A percentile compares a stretch with the other conserved stretches of the same genome.
phyloP scores from a whole-genome alignment of 2,888 invertebrate species.

The Aphodius granarius region DNA sequence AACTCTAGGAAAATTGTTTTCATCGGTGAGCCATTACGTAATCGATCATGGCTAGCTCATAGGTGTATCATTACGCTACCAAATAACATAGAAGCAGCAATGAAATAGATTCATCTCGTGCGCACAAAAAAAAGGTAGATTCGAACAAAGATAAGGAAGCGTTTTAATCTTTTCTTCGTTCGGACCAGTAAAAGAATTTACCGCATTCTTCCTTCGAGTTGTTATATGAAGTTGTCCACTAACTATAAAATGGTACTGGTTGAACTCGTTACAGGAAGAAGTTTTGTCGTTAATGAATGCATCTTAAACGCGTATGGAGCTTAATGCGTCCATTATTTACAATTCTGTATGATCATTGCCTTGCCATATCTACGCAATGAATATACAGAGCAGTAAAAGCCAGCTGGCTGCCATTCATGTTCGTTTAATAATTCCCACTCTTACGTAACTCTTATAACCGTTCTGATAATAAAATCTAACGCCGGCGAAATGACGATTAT shows the following conservation, averaged over 20 bases:
- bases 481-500: neutral
- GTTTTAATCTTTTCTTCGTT: neutral
- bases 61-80: neutral
- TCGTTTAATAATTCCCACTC: neutral
- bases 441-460: neutral
- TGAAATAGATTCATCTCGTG: neutral
- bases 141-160: neutral
- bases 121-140: neutral
- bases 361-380: neutral
- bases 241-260: neutral
- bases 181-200: neutral
- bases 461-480: neutral
- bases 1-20: neutral
- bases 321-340: neutral
- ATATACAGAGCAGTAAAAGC: neutral
- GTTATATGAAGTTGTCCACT: neutral
- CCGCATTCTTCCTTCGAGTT: neutral
- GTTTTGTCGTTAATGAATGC: neutral
- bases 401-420: neutral
- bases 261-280: neutral
- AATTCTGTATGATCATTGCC: neutral
- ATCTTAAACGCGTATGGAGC: neutral
- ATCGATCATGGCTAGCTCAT: neutral
- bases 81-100: neutral
- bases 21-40: neutral